These are phyloP conservation scores for Drosophila miranda DNA, from an alignment of 1,140 invertebrate species.

Conservation along the genomic window DNA sequence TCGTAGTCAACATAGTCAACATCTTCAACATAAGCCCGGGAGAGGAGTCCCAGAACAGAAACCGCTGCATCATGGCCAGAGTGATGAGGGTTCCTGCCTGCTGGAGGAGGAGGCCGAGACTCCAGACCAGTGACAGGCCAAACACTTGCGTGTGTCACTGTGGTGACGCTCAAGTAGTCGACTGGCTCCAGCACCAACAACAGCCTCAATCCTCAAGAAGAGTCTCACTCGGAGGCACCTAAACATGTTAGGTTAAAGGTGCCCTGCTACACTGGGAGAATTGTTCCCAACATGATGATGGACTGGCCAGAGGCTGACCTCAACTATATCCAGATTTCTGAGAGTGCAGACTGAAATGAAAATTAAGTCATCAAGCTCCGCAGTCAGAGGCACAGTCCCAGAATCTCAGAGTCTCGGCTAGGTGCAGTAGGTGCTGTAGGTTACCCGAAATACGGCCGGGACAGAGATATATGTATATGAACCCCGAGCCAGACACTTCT, in stretches of 20 bases:
- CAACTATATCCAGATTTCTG: background rate
- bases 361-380: constrained; percentile 74
- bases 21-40: constrained; percentile 26
- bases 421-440: constrained; percentile 67
- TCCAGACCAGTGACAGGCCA: constrained; percentile 53
- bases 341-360: constrained; percentile 56
- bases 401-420: constrained; percentile 16
- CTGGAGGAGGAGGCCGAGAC: constrained; percentile 6
- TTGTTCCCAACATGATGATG: background rate
- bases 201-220: constrained; percentile 8
- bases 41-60: constrained; percentile 23
- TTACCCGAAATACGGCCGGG: constrained; percentile 47
- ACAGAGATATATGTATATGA: constrained; percentile 55
- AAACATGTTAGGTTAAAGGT: constrained; percentile 36
- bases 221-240: constrained; percentile 43
- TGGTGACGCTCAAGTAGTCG: constrained; percentile 72
- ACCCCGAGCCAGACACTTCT: constrained; percentile 66
- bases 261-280: constrained; percentile 15
- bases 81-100: constrained; percentile 59
- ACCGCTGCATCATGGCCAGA: constrained; percentile 62
- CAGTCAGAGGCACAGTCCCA: constrained; percentile 38
- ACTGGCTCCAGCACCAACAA: constrained; percentile 43
- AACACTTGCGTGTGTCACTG: constrained; percentile 79
- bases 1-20: constrained; percentile 37
- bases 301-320: too few species aligned